Percentiles rank a stretch among this genome's conserved stretches.
These are phyloP conservation scores for Pseudois nayaur DNA, from an alignment of 2,113 vertebrate genomes.

Conservation along the genomic window DNA sequence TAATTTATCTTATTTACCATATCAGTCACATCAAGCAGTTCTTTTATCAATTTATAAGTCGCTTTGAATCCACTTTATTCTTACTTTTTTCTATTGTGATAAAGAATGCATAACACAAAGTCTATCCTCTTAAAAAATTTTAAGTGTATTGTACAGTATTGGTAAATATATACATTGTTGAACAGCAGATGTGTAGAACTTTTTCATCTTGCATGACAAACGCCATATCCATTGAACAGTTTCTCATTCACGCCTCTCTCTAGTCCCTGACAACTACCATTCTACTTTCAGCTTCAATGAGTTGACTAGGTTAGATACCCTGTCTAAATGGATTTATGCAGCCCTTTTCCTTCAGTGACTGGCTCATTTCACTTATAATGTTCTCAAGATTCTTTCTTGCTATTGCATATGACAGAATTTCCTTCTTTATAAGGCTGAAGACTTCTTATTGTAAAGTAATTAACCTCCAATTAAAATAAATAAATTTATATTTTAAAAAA, in stretches of 20 bases:
- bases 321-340: background rate
- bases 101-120: background rate
- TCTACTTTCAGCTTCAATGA: background rate
- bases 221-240: background rate
- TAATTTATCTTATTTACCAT: background rate
- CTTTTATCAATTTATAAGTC: background rate
- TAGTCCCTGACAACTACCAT: background rate
- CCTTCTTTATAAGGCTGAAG: background rate
- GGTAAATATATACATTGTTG: background rate
- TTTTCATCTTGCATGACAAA: background rate
- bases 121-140: background rate
- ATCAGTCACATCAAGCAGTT: background rate
- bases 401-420: background rate
- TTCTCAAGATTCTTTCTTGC: background rate
- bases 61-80: background rate
- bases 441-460: background rate
- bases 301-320: background rate
- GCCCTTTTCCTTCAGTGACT: background rate
- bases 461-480: no score
- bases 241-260: background rate
- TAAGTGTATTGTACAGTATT: background rate
- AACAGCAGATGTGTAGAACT: background rate
- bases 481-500: no score
- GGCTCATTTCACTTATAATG: background rate
- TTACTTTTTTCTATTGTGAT: background rate